Base-by-base conservation (phyloP, 2,113 vertebrate genomes). In the Xyrauchen texanus region DNA sequence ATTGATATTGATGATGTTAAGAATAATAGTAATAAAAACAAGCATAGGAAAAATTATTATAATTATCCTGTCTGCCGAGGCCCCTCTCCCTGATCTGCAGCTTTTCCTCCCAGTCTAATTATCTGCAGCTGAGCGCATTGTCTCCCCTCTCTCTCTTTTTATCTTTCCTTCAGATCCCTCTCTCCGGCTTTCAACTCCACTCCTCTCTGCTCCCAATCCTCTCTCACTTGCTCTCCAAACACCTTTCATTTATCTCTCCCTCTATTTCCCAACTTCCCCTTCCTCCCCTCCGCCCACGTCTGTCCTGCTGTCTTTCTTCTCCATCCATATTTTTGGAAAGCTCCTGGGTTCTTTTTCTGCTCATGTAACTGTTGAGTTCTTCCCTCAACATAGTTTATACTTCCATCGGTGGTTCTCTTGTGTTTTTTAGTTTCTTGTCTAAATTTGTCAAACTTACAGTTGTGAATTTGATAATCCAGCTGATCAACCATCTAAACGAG, bases 11-110 rank as follows among this genome's bases (percentile, higher is more conserved):
- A 93, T 90, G 90, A 86, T 87, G 87, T 91, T 92, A 90, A 90
- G 90, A 90, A 93, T 93, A 90, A 92, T 91, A 92, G 90, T 92
- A 91, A 92, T 93, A 91, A 91, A 87, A 92, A 90, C 88, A 91
- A 90, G 87, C 90, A 89, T 92, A 91, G 89, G 90, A 92, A 92
- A 92, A 92, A 93, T 92, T 91, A 91, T 93, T 89, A 92, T 91
- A 92, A 93, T 93, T 93, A 93, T 90, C 91, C 88, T 89, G 92
- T 91, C 92, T 92, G 82, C 71, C 88, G 83, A 82, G 77, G 65
- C 66, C 57, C 68, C 82, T 79, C 68, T 86, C 86, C 83, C 83
- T 88, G 76, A 81, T 82, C 70, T 46, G 21, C 71, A 71, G 66
- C 66, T 64, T 84, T 78, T 90, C 88, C 89, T 90, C 87, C 87